A percentile compares a stretch with the other conserved stretches of the same genome.
phyloP scores from a whole-genome alignment of 1,140 invertebrate species.

The Macrotrachela quadricornifera region DNA sequence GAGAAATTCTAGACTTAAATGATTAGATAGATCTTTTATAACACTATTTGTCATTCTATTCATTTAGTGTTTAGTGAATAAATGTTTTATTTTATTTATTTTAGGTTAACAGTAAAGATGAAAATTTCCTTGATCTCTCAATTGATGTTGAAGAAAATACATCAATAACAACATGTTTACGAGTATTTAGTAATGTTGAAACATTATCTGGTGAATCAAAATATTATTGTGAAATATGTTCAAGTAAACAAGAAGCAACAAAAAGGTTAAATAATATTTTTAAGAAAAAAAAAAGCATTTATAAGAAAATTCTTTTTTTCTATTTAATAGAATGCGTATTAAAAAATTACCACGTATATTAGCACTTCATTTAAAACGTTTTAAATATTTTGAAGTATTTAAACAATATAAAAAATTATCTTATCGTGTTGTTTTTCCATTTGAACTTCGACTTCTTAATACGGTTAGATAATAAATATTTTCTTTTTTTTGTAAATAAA shows the following conservation, averaged over 20 bases:
- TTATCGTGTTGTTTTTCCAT: constrained; percentile 89
- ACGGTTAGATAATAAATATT: constrained; percentile 44
- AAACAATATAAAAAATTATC: constrained; percentile 96
- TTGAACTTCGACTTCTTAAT: constrained; percentile 89
- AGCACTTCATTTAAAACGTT: constrained; percentile 87
- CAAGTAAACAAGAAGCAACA: constrained; percentile 92
- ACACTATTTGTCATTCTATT: no score
- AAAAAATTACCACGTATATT: constrained; percentile 93
- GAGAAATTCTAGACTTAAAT: no score
- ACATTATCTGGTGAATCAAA: constrained; percentile 98
- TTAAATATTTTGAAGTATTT: constrained; percentile 97
- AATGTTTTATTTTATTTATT: no score
- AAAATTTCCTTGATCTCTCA: constrained; percentile 95
- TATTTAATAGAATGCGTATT: constrained; percentile 58
- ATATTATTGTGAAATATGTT: constrained; percentile 97
- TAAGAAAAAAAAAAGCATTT: constrained; percentile 1
- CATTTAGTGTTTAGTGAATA: no score
- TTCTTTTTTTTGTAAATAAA: constrained; percentile 9
- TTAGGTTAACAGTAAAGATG: constrained; percentile 94
- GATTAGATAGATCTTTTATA: no score
- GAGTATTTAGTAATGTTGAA: constrained; percentile 92
- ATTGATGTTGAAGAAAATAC: constrained; percentile 99
- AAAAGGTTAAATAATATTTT: constrained; percentile 32
- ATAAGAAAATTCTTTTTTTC: not conserved
- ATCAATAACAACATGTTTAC: constrained; percentile 87